Evolutionary conservation across 2,797 vertebrate genomes (phyloP).

Genomic region (Hemitrygon akajei): DNA sequence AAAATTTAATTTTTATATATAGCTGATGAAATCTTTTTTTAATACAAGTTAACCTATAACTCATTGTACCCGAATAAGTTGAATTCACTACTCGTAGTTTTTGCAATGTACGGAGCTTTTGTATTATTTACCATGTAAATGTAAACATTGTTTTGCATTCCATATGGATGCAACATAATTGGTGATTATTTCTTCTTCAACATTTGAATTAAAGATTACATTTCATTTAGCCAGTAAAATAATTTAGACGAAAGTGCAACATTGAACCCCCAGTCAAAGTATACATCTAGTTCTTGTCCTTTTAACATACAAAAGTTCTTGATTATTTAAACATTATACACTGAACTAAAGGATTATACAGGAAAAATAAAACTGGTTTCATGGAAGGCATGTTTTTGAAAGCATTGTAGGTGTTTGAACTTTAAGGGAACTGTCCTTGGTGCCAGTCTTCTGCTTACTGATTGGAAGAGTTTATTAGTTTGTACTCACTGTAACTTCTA

Average conservation of each 20-base stretch:
- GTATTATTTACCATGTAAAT: neutral
- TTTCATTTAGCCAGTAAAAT: neutral
- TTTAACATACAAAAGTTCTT: neutral
- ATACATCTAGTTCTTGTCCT: neutral
- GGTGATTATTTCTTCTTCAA: neutral
- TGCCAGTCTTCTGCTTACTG: neutral
- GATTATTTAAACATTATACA: neutral
- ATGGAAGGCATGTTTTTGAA: neutral
- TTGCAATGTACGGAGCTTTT: neutral
- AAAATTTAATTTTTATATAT: neutral
- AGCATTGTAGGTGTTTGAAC: neutral
- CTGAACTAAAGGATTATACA: neutral
- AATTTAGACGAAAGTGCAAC: neutral
- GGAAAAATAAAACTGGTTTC: neutral
- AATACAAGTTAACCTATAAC: neutral
- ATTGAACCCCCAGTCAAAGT: neutral
- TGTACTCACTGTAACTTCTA: neutral
- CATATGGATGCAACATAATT: neutral
- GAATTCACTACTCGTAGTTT: neutral
- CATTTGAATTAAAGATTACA: neutral
- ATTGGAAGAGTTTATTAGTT: neutral
- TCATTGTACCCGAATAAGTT: conserved; percentile 1
- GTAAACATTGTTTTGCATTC: neutral
- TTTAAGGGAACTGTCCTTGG: conserved; percentile 14
- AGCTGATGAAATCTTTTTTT: neutral